Base-by-base conservation (phyloP, 2,888 invertebrate species). In the Drosophila mayaguana region DNA sequence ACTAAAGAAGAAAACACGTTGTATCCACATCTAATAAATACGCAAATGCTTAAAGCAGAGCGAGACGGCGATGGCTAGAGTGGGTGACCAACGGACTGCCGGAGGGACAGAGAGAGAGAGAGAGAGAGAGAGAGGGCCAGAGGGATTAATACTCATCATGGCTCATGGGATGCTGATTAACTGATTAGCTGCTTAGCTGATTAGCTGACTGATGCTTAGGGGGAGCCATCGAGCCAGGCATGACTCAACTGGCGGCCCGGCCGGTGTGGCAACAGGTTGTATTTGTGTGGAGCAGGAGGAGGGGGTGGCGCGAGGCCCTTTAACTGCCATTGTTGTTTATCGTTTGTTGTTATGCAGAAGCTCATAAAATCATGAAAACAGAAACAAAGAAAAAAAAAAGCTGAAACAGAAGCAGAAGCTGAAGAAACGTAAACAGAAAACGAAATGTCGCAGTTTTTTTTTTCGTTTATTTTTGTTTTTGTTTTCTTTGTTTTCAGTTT, bases 391-490 rank as follows among this genome's bases (percentile, higher is more conserved):
- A 8, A 16, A 22, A 45, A 46, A 25, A 14, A 45, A 46, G 28
- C 46, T 1, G 46, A n/a, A 46, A 9, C 46, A 38, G 43, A 57
- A 53, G 38, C 63, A 48, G 22, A 45, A 46, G 22, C 60, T 38
- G 9, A 36, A 46, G 38, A 71, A 78, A 53, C 57, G 43, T 66
- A 65, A 78, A 75, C 69, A 75, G 63, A 82, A 83, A 74, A 61
- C 50, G 75, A 67, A 83, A 88, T 71, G 81, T 86, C 81, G 81
- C 86, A 75, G 83, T 83, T 80, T 50, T 46, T 45, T 25, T 46
- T 25, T 4, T 25, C 0, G 25, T 25, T n/a, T n/a, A n/a, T n/a
- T 32, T 32, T 9, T 32, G 7, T 28, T 46, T 46, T 74, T 25
- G 1, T 22, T 25, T 46, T 28, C n/a, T n/a, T 74, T 80, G 67